Percentiles rank a stretch among this genome's conserved stretches.
These are phyloP conservation scores for Cyphomyrus discorhynchus DNA, from an alignment of 2,113 vertebrate genomes.

Conservation along the genomic window DNA sequence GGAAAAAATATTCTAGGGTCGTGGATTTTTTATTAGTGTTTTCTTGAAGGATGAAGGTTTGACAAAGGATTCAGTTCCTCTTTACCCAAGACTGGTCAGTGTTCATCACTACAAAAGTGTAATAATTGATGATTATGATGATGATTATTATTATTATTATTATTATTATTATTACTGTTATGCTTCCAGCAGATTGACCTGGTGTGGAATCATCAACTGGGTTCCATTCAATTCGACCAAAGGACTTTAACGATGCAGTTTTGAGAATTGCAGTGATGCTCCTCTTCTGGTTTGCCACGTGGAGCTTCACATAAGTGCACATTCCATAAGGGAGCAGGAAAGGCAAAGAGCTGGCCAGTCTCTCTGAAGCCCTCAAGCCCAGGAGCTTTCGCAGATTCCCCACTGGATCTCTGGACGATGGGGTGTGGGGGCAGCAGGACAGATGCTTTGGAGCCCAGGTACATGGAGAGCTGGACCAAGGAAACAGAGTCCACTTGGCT, in stretches of 20 bases:
- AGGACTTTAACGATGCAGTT: not conserved
- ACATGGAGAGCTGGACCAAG: constrained; percentile 71
- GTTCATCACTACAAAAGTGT: not conserved
- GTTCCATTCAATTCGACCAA: not conserved
- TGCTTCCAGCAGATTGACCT: not conserved
- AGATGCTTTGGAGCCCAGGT: constrained; percentile 66
- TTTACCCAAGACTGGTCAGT: not conserved
- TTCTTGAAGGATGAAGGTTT: not conserved
- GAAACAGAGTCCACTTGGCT: constrained; percentile 70
- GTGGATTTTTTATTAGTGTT: not conserved
- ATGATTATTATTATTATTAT: not conserved
- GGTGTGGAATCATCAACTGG: not conserved
- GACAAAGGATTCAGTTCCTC: not conserved
- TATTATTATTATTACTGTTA: not conserved
- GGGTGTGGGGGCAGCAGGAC: constrained; percentile 69
- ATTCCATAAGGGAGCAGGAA: not conserved
- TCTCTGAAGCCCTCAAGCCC: not conserved
- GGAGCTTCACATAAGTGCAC: not conserved
- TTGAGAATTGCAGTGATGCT: not conserved
- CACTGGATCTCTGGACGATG: constrained; percentile 38
- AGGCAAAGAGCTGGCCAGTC: not conserved
- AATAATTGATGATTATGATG: not conserved
- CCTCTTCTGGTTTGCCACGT: not conserved
- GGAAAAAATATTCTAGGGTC: not conserved
- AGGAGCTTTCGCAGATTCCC: not conserved